Evolutionary conservation across 1,140 invertebrate species (phyloP).

Genomic region (Propsilocerus akamusi): DNA sequence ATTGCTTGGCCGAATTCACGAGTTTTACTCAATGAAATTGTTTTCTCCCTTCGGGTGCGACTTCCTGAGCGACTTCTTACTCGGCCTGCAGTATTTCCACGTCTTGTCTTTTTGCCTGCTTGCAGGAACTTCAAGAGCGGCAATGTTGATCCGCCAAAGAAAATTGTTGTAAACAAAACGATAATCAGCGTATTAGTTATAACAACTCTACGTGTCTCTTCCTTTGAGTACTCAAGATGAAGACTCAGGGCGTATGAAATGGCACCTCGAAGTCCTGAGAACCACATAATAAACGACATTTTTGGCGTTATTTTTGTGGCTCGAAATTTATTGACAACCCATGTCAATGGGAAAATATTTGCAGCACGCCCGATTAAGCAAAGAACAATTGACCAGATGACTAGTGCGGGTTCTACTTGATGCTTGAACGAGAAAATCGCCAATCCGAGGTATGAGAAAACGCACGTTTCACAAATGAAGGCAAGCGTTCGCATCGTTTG

Average conservation of each 20-base stretch:
- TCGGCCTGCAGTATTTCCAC: slow-evolving; percentile 9
- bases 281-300: slow-evolving; percentile 99
- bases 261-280: slow-evolving; percentile 87
- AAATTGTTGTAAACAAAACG: slow-evolving; percentile 84
- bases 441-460: slow-evolving; percentile 96
- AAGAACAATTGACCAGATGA: slow-evolving; percentile 86
- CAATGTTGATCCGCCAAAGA: slow-evolving; percentile 94
- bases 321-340: slow-evolving; percentile 86
- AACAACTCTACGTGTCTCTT: slow-evolving; percentile 85
- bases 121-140: slow-evolving; percentile 75
- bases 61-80: slow-evolving; percentile 6
- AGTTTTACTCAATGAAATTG: slow-evolving; percentile 88
- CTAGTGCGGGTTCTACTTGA: slow-evolving; percentile 56
- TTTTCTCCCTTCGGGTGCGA: slow-evolving; percentile 50
- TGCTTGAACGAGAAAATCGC: slow-evolving; percentile 94
- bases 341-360: slow-evolving; percentile 91
- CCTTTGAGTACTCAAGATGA: slow-evolving; percentile 77
- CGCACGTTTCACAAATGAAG: slow-evolving; percentile 96
- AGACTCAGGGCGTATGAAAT: slow-evolving; percentile 95
- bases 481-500: slow-evolving; percentile 95
- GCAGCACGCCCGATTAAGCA: slow-evolving; percentile 84
- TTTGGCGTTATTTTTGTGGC: slow-evolving; percentile 95
- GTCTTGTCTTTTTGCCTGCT: slow-evolving; percentile 29
- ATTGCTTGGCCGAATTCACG: slow-evolving; percentile 94
- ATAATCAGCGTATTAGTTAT: slow-evolving; percentile 95